Base-by-base conservation (phyloP, 2,797 vertebrate genomes). In the Premnoplex brunnescens region DNA sequence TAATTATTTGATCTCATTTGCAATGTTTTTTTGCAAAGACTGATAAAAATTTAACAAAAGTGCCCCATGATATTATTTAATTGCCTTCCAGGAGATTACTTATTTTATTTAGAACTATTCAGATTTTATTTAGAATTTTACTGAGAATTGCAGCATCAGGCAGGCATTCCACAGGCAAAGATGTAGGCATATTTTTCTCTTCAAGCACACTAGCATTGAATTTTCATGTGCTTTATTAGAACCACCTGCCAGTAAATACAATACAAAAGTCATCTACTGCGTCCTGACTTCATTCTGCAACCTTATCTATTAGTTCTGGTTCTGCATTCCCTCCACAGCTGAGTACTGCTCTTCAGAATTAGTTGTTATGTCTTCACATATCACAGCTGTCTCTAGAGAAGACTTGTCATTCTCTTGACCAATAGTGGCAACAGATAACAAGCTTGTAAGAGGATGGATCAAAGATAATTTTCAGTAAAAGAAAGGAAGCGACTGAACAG, bases 221-320 rank as follows among this genome's bases (percentile, higher is more conserved):
- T 37, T 79, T 22, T 78, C 24, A 36, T 0, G 0, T 9, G 6
- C 15, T 48, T 39, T 18, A 5, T 32, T n/a, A 58, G 43, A 82
- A 73, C 3, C 18, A 11, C 7, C 7, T 27, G 5, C 30, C n/a
- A 43, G 22, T 34, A 73, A 60, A 48, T 8, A 23, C 0, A 0
- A 24, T 30, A 23, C 14, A 66, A 37, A 94, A 68, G 34, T 30
- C 22, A 56, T 74, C 27, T 56, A 23, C 18, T 64, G 30, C 22
- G 60, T 34, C 30, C 78, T 30, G 6, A 16, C 22, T 49, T 39
- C 28, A 48, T 30, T 23, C 22, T 75, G 30, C 15, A 69, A 51
- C 8, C 18, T 80, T 56, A 48, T 10, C 26, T 71, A 1, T 28
- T 86, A 15, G 36, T 84, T 76, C 41, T 67, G 27, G 21, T 80